Conservation (phyloP, 2,888 invertebrate genomes). For the Cecidostiba fungosa region DNA sequence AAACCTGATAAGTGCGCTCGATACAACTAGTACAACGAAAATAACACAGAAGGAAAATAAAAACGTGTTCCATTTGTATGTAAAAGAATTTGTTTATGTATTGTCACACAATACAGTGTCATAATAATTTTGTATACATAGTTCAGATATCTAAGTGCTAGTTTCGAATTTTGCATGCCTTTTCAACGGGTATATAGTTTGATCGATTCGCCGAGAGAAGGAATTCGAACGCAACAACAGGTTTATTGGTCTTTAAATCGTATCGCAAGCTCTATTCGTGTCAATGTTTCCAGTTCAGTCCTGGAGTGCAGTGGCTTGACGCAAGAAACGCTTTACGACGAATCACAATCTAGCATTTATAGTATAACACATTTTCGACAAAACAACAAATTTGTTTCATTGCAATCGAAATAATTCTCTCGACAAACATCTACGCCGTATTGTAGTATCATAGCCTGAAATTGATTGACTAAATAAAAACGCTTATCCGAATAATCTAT, state of each 20-base stretch:
- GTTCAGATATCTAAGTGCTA: conserved; percentile 36
- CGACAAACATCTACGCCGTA: conserved; percentile 32
- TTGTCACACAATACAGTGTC: conserved; percentile 59
- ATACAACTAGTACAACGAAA: not conserved
- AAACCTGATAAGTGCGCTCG: conserved; percentile 8
- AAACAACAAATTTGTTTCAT: not conserved
- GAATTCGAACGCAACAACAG: conserved; percentile 30
- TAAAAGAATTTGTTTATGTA: conserved; percentile 61
- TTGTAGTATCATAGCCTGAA: conserved; percentile 53
- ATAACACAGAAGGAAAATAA: conserved; percentile 55
- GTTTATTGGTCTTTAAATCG: conserved; percentile 36
- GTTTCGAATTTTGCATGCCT: conserved; percentile 43
- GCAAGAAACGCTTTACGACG: not conserved
- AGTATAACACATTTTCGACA: not conserved
- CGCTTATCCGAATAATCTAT: conserved; percentile 40
- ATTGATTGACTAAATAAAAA: conserved; percentile 57
- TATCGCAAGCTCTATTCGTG: conserved; percentile 23
- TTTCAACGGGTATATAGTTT: conserved; percentile 2
- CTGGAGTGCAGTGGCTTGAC: not conserved
- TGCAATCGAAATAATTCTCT: conserved; percentile 44
- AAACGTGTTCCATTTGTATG: conserved; percentile 35
- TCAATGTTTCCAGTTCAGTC: not conserved
- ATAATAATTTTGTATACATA: conserved; percentile 52
- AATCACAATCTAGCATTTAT: not conserved
- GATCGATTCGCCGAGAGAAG: conserved; percentile 47